Base-by-base conservation (phyloP, 92 coral and sea anemone species). In the Paragorgia papillata region DNA sequence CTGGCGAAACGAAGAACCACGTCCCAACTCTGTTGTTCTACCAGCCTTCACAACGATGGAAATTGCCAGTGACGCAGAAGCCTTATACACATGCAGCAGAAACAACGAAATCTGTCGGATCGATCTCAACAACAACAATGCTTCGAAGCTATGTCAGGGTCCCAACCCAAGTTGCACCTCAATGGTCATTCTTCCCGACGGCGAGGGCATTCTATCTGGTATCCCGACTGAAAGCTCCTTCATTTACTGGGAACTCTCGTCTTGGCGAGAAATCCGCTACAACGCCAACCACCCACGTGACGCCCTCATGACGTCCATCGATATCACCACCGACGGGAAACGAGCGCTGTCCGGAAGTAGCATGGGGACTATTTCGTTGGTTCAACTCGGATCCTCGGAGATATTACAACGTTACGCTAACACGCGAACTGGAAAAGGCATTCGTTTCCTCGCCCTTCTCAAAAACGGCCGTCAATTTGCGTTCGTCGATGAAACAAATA, bases 341-440 rank as follows among this genome's bases (percentile, higher is more conserved):
- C 73, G 73, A 9, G 83, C 83, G 12, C 50, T 86, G 41, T 64
- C 78, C 35, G 86, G 89, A 24, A 75, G 86, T 50, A 73, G 63
- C 53, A 55, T 68, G 25, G 89, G 89, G 41, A 76, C 19, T 26
- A 70, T 82, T 17, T 62, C 85, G 10, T 35, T 76, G 43, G 48
- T 86, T 1, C 79, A 86, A n/a, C 66, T 86, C n/a, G 74, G 80
- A 21, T 62, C 85, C 19, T 79, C 73, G 13, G 40, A 44, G 26
- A 71, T 85, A 22, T 31, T 85, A 10, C 79, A 85, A 51, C 48
- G 56, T 9, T 85, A 61, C 74, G 27, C 39, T 19, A 62, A 62
- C 13, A 14, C 26, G 35, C 27, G 58, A 32, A 21, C 24, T 19
- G 18, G 65, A 64, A 41, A 54, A 25, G 59, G 83, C 40, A 63